Percentiles rank a stretch among this genome's conserved stretches.
Conservation (phyloP, 2,797 vertebrate genomes). For the Sciurus vulgaris region DNA sequence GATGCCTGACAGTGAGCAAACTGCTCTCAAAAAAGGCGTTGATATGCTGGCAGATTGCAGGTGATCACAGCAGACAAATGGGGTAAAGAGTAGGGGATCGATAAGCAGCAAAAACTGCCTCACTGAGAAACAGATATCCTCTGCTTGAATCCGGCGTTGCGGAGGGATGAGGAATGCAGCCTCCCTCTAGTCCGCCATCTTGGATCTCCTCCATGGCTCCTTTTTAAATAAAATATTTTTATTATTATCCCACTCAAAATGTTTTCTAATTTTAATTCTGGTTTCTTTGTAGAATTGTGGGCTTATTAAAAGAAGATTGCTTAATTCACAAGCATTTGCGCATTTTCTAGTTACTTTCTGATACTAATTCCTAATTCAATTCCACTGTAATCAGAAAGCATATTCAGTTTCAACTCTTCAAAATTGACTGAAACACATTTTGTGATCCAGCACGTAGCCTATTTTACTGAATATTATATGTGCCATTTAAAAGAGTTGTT, state of each 20-base stretch:
- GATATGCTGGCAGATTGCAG: too few relatives aligned
- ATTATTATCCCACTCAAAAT: neutral
- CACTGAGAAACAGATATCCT: too few relatives aligned
- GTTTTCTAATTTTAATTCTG: neutral
- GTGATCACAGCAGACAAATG: too few relatives aligned
- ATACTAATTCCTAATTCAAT: neutral
- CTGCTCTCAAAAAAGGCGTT: too few relatives aligned
- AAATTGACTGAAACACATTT: constrained; percentile 10
- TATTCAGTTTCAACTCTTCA: neutral
- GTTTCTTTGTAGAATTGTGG: neutral
- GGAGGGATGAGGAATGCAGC: too few relatives aligned
- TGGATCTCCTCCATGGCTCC: too few relatives aligned
- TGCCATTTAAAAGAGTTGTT: neutral
- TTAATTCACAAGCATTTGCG: constrained; percentile 1
- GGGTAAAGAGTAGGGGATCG: too few relatives aligned
- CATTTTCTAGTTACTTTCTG: neutral
- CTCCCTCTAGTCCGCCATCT: too few relatives aligned
- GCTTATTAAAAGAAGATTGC: neutral
- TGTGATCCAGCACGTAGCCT: neutral
- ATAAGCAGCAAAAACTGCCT: too few relatives aligned
- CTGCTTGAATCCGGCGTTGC: too few relatives aligned
- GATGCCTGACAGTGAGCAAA: too few relatives aligned
- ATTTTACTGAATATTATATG: neutral
- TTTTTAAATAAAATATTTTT: neutral
- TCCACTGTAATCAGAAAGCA: neutral